Evolutionary conservation across 1,140 invertebrate species (phyloP).

Genomic region (Daktulosphaira vitifoliae): DNA sequence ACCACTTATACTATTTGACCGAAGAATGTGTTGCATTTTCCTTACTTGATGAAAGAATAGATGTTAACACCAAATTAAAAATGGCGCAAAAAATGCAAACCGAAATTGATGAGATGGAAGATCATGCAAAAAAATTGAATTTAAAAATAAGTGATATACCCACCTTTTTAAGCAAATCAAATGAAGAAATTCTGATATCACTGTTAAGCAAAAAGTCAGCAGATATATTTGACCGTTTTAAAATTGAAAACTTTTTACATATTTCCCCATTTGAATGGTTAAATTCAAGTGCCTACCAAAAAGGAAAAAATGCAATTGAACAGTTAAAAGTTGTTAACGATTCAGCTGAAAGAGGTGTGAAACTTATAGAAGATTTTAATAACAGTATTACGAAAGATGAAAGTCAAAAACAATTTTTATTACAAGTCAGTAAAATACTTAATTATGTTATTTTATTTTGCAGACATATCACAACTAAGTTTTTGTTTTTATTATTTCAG

Average conservation of each 20-base stretch:
- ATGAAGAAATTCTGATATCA: neutral
- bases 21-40: conserved; percentile 35
- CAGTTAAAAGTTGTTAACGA: conserved; percentile 32
- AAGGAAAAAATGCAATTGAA: conserved; percentile 4
- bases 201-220: neutral
- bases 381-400: too few relatives aligned
- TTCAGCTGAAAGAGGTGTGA: too few relatives aligned
- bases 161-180: neutral
- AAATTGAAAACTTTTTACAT: conserved; percentile 11
- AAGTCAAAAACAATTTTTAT: too few relatives aligned
- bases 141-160: neutral
- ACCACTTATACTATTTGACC: conserved; percentile 38
- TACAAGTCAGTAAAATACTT: too few relatives aligned
- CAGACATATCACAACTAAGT: neutral
- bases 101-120: neutral
- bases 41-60: conserved; percentile 34
- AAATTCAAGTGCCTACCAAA: neutral
- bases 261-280: neutral
- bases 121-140: neutral
- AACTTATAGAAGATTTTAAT: too few relatives aligned
- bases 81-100: neutral
- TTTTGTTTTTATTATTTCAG: conserved; percentile 1
- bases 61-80: neutral
- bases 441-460: neutral
- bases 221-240: conserved; percentile 1